Conservation (phyloP, 2,888 invertebrate species). For the Ametastegia equiseti region DNA sequence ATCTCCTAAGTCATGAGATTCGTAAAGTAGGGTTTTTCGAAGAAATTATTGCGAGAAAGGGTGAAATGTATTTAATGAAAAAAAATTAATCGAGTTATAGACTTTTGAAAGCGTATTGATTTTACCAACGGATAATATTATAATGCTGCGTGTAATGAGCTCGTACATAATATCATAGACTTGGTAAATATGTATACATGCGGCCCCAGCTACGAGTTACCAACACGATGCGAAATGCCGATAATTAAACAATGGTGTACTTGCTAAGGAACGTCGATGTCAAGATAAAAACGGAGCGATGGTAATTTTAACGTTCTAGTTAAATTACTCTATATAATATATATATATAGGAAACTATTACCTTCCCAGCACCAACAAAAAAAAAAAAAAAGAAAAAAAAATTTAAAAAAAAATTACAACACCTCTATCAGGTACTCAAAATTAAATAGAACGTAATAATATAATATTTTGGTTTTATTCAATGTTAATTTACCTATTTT, state of each 20-base stretch:
- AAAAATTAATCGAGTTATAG: not conserved
- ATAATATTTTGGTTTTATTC: not conserved
- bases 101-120: not conserved
- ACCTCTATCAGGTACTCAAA: constrained; percentile 25
- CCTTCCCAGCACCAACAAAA: constrained; percentile 30
- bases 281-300: not conserved
- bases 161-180: no score
- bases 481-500: not conserved
- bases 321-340: constrained; percentile 36
- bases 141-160: not conserved
- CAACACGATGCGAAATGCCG: not conserved
- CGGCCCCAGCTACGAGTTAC: not conserved
- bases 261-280: not conserved
- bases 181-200: not conserved
- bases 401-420: constrained; percentile 20
- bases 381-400: not conserved
- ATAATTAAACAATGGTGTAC: constrained; percentile 3
- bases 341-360: constrained; percentile 33
- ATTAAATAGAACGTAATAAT: constrained; percentile 15
- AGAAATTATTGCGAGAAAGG: not conserved
- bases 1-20: no score
- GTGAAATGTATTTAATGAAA: not conserved
- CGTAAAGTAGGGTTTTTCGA: not conserved
- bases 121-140: not conserved
- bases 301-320: constrained; percentile 38